A percentile compares a stretch with the other conserved stretches of the same genome.
Evolutionary conservation across 2,888 invertebrate genomes (phyloP).

Genomic region (Stenchaetothrips biformis): DNA sequence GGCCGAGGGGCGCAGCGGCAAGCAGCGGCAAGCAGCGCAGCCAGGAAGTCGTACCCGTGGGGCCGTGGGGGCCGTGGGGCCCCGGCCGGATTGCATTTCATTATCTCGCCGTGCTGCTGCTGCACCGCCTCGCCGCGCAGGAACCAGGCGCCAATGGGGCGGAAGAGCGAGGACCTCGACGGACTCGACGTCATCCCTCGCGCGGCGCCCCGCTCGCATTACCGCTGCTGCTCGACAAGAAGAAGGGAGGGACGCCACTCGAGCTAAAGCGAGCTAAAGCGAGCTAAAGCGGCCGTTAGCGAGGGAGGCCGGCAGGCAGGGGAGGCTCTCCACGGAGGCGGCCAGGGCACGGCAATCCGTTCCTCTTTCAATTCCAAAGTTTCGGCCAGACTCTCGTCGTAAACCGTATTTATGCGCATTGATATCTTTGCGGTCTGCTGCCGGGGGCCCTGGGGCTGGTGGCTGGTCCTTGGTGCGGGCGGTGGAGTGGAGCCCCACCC

Average conservation of each 20-base stretch:
- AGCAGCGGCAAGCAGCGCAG: neutral
- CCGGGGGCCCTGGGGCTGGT: no score
- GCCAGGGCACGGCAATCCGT: neutral
- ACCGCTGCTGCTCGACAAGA: neutral
- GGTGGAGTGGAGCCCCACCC: neutral
- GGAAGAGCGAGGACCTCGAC: no score
- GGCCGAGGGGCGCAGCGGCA: neutral
- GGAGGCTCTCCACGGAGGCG: neutral
- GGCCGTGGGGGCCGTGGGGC: no score
- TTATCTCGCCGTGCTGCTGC: no score
- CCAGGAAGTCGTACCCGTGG: neutral
- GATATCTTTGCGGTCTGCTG: neutral
- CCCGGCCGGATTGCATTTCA: no score
- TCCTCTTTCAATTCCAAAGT: neutral
- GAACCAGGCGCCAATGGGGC: neutral
- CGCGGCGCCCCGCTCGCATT: neutral
- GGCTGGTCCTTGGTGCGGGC: no score
- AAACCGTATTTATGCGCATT: slow-evolving; percentile 25
- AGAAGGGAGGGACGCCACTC: neutral
- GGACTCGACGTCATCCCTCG: no score
- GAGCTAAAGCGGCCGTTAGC: neutral
- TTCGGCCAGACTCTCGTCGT: slow-evolving; percentile 5
- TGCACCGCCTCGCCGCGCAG: no score
- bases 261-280: no score
- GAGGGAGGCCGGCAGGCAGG: neutral